phyloP scores from a whole-genome alignment of 2,888 invertebrate genomes.

The Rhaphigaster nebulosa region DNA sequence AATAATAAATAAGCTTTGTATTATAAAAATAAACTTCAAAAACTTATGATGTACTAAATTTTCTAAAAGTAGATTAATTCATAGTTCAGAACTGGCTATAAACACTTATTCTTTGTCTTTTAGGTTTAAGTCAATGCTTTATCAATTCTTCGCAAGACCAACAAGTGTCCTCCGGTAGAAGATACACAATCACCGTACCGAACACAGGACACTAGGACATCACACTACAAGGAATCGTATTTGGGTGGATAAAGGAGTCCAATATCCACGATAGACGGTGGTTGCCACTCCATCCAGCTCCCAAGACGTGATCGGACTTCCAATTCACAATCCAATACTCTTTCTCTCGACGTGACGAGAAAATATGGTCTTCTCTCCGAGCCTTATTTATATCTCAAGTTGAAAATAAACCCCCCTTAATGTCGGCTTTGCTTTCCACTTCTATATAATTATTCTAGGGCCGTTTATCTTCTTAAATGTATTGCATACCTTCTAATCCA shows the following conservation, averaged over 20 bases:
- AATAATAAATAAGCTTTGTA: too few relatives aligned
- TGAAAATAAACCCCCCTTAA: constrained; percentile 25
- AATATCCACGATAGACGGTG: neutral
- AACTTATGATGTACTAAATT: too few relatives aligned
- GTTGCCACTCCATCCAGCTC: constrained; percentile 22
- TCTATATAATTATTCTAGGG: neutral
- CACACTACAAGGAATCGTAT: neutral
- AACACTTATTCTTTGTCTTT: too few relatives aligned
- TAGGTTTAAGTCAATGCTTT: too few relatives aligned
- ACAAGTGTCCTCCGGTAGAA: neutral
- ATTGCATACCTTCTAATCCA: too few relatives aligned
- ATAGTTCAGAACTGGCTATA: too few relatives aligned
- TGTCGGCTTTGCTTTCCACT: neutral
- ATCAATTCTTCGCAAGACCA: neutral
- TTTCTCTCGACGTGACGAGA: constrained; percentile 38
- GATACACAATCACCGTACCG: neutral
- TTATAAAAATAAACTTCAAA: too few relatives aligned
- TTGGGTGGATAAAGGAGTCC: neutral
- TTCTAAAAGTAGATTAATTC: too few relatives aligned
- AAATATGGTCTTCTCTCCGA: constrained; percentile 36
- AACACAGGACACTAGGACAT: neutral
- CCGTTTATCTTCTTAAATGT: neutral
- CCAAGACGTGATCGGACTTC: neutral
- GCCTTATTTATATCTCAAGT: constrained; percentile 20
- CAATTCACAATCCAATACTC: constrained; percentile 32